These are phyloP conservation scores for Danionella cerebrum DNA, from an alignment of 2,113 vertebrate genomes.

Conservation along the genomic window DNA sequence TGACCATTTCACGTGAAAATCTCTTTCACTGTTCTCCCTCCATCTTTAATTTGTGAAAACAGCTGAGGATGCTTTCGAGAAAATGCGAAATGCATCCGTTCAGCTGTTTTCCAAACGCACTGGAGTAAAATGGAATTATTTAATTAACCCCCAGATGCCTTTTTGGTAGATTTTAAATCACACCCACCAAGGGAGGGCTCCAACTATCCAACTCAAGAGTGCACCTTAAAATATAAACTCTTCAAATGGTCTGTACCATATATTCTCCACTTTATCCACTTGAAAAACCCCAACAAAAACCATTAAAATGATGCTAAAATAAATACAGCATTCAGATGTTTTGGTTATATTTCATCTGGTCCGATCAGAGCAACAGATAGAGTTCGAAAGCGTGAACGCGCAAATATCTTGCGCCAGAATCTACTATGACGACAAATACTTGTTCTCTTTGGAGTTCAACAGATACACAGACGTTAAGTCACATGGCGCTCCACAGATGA, in stretches of 20 bases:
- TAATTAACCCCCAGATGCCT: no score
- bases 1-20: neutral
- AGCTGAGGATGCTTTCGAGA: no score
- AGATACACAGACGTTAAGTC: conserved; percentile 13
- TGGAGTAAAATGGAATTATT: no score
- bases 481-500: neutral
- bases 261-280: no score
- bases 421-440: neutral
- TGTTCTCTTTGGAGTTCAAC: conserved; percentile 16
- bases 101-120: no score
- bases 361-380: neutral
- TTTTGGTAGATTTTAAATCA: no score
- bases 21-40: no score
- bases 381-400: conserved; percentile 19
- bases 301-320: conserved; percentile 48
- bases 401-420: neutral
- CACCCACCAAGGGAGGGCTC: no score
- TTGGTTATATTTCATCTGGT: conserved; percentile 21
- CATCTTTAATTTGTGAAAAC: no score
- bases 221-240: neutral
- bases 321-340: conserved; percentile 51
- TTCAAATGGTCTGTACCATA: conserved; percentile 22
- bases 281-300: conserved; percentile 40
- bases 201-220: no score
- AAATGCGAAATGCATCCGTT: no score